These are phyloP conservation scores for Heliconius himera DNA, from an alignment of 1,140 invertebrate genomes.

Conservation along the genomic window DNA sequence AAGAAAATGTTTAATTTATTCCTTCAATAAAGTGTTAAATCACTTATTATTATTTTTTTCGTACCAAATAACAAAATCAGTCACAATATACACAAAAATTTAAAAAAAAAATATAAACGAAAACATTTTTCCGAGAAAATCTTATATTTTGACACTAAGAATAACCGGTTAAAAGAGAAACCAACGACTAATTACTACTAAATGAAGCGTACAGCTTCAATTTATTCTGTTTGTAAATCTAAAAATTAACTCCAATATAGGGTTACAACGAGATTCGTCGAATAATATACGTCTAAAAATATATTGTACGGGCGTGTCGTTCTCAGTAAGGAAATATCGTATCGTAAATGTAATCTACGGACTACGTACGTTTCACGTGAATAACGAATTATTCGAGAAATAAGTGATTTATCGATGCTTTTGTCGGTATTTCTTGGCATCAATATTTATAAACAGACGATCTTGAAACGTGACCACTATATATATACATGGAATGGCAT, in stretches of 20 bases:
- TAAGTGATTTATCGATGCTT: conserved; percentile 28
- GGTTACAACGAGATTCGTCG: conserved; percentile 16
- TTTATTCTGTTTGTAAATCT: not conserved
- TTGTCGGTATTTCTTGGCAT: conserved; percentile 16
- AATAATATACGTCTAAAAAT: conserved; percentile 20
- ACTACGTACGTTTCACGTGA: conserved; percentile 26
- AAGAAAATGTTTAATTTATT: too few species aligned
- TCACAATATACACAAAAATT: too few species aligned
- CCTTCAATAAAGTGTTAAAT: too few species aligned
- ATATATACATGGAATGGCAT: not conserved
- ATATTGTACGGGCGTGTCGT: conserved; percentile 10
- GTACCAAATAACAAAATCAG: too few species aligned
- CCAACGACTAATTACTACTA: not conserved
- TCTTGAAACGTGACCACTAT: conserved; percentile 3
- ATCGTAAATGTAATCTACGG: not conserved
- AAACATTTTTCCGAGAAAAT: not conserved
- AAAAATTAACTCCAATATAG: conserved; percentile 17
- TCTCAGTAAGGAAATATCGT: conserved; percentile 33
- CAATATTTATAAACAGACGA: conserved; percentile 11
- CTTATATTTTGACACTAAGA: not conserved
- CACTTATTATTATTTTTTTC: too few species aligned
- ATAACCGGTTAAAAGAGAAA: conserved; percentile 3
- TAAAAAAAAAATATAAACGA: too few species aligned
- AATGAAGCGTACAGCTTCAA: conserved; percentile 1
- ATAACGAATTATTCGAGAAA: conserved; percentile 34